Conservation (phyloP, 2,888 invertebrate species). For the Byasa hedistus region DNA sequence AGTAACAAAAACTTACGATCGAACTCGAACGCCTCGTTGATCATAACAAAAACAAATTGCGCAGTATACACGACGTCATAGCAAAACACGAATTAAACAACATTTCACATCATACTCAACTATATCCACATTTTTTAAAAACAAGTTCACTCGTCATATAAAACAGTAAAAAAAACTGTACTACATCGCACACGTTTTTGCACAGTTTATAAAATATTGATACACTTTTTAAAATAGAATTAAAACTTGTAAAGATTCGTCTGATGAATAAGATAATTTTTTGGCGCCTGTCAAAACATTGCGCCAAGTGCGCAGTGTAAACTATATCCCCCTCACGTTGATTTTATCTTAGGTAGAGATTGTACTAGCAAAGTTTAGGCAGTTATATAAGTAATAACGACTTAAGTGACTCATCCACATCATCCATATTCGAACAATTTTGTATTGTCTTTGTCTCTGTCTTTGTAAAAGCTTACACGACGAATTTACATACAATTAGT, state of each 20-base stretch:
- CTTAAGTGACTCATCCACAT: too few relatives aligned
- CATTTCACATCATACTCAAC: too few relatives aligned
- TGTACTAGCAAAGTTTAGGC: slow-evolving; percentile 2
- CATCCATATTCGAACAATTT: too few relatives aligned
- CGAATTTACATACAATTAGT: too few relatives aligned
- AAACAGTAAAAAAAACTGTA: background rate
- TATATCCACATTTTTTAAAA: too few relatives aligned
- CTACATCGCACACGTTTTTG: background rate
- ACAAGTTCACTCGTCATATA: too few relatives aligned
- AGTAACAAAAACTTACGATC: slow-evolving; percentile 54
- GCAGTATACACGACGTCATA: slow-evolving; percentile 15
- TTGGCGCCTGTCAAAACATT: slow-evolving; percentile 20
- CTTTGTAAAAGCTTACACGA: too few relatives aligned
- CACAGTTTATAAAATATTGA: too few relatives aligned
- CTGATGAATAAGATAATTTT: slow-evolving; percentile 5
- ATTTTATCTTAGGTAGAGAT: slow-evolving; percentile 11
- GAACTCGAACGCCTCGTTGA: slow-evolving; percentile 78
- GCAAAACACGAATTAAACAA: background rate
- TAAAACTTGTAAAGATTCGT: background rate
- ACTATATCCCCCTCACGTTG: slow-evolving; percentile 3
- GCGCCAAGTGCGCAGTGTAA: slow-evolving; percentile 1
- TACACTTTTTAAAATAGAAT: background rate
- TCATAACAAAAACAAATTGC: slow-evolving; percentile 48
- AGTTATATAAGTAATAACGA: too few relatives aligned
- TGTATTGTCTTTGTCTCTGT: too few relatives aligned